phyloP scores from a whole-genome alignment of 2,113 vertebrate species.

The Hippocampus barbouri region DNA sequence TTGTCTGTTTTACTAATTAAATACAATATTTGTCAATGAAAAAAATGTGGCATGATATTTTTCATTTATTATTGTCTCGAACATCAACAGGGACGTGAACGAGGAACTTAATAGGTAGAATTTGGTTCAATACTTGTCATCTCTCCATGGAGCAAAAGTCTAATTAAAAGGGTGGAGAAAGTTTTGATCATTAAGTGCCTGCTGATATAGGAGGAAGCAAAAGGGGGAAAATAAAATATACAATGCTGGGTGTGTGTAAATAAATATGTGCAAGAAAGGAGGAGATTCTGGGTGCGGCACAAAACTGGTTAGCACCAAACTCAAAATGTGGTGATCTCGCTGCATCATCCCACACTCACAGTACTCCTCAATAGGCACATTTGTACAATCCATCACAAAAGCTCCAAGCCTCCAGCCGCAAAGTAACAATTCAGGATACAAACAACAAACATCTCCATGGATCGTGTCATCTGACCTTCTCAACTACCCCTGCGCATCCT shows the following conservation, averaged over 20 bases:
- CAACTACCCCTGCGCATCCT: slow-evolving; percentile 9
- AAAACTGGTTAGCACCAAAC: background rate
- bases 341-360: background rate
- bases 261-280: background rate
- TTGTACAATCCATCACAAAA: background rate
- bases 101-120: background rate
- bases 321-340: background rate
- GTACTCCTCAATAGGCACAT: background rate
- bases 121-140: background rate
- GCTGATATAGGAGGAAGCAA: background rate
- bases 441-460: slow-evolving; percentile 9
- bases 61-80: background rate
- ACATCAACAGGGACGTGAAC: background rate
- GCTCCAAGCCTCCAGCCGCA: slow-evolving; percentile 1
- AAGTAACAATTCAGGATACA: background rate
- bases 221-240: background rate
- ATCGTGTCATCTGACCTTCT: slow-evolving; percentile 2
- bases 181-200: background rate
- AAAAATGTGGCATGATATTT: background rate
- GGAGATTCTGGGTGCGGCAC: background rate
- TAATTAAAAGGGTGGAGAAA: background rate
- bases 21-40: background rate
- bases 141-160: background rate
- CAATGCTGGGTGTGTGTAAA: background rate
- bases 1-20: background rate